Percentiles rank a stretch among this genome's conserved stretches.
Conservation (phyloP, 2,888 invertebrate genomes). For the Oscheius sp. region DNA sequence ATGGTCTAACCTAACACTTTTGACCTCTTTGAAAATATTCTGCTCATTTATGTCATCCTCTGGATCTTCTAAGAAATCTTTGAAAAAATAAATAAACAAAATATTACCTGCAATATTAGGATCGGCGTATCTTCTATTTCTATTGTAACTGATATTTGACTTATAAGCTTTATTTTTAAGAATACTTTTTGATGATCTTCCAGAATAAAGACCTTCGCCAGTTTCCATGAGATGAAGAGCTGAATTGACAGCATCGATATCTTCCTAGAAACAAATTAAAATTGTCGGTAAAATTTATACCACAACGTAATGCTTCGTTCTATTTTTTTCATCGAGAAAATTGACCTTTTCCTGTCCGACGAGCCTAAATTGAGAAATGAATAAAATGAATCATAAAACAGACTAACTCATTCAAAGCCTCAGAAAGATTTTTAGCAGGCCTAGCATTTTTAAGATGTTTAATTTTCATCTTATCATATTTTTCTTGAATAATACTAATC, state of each 20-base stretch:
- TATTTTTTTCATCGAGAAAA: neutral
- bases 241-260: neutral
- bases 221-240: neutral
- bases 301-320: neutral
- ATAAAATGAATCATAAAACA: neutral
- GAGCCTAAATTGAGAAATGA: neutral
- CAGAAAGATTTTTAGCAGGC: neutral
- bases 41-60: neutral
- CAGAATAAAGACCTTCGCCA: neutral
- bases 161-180: slow-evolving; percentile 41
- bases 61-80: neutral
- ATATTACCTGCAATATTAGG: slow-evolving; percentile 45
- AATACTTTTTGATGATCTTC: slow-evolving; percentile 1
- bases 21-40: neutral
- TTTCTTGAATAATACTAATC: slow-evolving; percentile 26
- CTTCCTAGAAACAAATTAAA: neutral
- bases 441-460: neutral
- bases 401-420: slow-evolving; percentile 1
- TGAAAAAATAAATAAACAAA: neutral
- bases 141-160: slow-evolving; percentile 39
- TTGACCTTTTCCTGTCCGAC: neutral
- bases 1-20: too few relatives aligned
- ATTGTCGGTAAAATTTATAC: neutral
- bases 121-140: slow-evolving; percentile 49
- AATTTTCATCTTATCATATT: slow-evolving; percentile 13